Evolutionary conservation across 2,888 invertebrate genomes (phyloP).

Genomic region (Hyles lineata): DNA sequence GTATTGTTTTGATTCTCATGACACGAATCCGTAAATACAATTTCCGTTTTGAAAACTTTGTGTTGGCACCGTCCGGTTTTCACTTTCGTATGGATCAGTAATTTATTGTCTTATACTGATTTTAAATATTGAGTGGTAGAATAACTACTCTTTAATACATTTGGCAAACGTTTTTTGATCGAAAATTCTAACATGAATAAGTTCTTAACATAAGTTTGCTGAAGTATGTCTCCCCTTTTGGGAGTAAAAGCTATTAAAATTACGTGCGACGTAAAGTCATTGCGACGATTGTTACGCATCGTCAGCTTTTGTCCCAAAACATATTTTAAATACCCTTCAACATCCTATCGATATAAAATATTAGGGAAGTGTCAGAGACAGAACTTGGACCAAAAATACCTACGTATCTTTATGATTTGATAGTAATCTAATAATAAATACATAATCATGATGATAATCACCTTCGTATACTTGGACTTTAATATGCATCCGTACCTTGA

Average conservation of each 20-base stretch:
- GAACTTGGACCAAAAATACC: background rate
- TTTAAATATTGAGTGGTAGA: background rate
- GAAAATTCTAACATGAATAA: background rate
- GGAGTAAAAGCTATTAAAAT: conserved; percentile 19
- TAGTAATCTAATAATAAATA: background rate
- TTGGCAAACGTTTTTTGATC: background rate
- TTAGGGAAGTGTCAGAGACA: background rate
- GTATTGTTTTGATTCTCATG: conserved; percentile 21
- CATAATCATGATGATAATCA: background rate
- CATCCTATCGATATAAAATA: background rate
- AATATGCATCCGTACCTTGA: background rate
- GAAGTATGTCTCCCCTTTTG: conserved; percentile 2
- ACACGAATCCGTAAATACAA: conserved; percentile 11
- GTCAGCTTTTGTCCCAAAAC: background rate
- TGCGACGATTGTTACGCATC: background rate
- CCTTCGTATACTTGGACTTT: background rate
- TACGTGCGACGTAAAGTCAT: background rate
- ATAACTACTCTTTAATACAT: too few relatives aligned
- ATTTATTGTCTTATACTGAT: background rate
- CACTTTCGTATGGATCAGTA: background rate
- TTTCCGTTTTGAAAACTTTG: background rate
- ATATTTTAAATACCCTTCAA: conserved; percentile 4
- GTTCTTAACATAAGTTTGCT: background rate
- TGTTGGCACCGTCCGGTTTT: background rate
- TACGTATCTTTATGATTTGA: background rate